Evolutionary conservation across 2,113 vertebrate species (phyloP).

Genomic region (Amphilophus citrinellus): DNA sequence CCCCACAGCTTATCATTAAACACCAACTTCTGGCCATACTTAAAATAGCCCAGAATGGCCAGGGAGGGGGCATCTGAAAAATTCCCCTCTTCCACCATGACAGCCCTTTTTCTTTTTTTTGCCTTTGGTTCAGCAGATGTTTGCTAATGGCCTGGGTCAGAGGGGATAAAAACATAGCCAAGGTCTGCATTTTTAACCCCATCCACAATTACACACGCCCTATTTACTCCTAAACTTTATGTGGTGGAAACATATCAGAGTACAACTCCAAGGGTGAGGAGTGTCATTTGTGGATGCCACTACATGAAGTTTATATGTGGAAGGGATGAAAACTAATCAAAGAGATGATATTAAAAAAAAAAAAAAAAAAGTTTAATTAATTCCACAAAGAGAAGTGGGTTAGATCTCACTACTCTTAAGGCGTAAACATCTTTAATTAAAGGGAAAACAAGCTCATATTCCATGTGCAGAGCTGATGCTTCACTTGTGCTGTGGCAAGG

Average conservation of each 20-base stretch:
- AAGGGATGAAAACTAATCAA: conserved; percentile 29
- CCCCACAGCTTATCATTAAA: conserved; percentile 73
- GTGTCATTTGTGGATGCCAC: conserved; percentile 6
- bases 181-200: conserved; percentile 55
- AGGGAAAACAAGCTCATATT: conserved; percentile 27
- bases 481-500: conserved; percentile 21
- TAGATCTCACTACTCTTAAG: conserved; percentile 38
- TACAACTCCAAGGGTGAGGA: conserved; percentile 26
- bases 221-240: conserved; percentile 19
- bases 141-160: conserved; percentile 57
- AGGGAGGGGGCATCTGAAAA: conserved; percentile 59
- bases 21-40: conserved; percentile 60
- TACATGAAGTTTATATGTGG: neutral
- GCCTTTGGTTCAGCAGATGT: conserved; percentile 64
- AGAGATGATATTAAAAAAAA: conserved; percentile 6
- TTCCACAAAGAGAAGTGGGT: conserved; percentile 44
- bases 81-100: conserved; percentile 48
- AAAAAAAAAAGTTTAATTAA: conserved; percentile 40
- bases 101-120: conserved; percentile 37
- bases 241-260: conserved; percentile 30
- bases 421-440: conserved; percentile 56
- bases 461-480: conserved; percentile 7
- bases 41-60: conserved; percentile 73
- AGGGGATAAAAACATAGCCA: conserved; percentile 43
- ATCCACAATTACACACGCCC: conserved; percentile 21